Conservation (phyloP, 2,113 vertebrate species). For the Chaetura pelagica region DNA sequence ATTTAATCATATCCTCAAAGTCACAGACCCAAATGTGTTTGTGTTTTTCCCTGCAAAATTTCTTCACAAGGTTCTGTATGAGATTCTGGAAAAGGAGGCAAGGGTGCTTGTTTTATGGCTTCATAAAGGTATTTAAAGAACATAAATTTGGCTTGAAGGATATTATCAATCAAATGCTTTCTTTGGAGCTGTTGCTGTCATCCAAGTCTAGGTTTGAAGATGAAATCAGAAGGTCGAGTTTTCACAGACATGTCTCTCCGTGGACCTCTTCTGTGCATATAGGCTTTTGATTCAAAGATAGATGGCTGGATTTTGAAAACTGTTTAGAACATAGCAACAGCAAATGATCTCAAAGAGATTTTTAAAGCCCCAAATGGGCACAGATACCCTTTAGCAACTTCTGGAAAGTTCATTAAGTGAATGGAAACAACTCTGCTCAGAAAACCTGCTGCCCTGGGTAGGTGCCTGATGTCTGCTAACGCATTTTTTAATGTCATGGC, state of each 20-base stretch:
- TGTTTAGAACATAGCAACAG: background rate
- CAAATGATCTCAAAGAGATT: background rate
- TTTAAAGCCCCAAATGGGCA: background rate
- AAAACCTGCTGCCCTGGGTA: background rate
- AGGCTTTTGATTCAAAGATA: background rate
- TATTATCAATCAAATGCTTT: background rate
- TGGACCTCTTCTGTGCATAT: background rate
- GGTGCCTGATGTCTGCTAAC: background rate
- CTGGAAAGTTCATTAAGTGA: background rate
- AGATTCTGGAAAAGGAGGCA: conserved; percentile 44
- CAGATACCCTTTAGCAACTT: background rate
- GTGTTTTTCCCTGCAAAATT: conserved; percentile 25
- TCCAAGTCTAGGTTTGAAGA: background rate
- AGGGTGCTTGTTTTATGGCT: background rate
- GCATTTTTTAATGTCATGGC: background rate
- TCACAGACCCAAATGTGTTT: conserved; percentile 39
- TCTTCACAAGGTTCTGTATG: conserved; percentile 37
- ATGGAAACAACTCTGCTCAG: background rate
- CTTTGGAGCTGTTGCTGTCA: background rate
- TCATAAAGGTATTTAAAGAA: conserved; percentile 19
- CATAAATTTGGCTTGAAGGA: background rate
- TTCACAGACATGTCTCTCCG: background rate
- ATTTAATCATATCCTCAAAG: conserved; percentile 50
- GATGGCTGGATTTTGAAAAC: background rate
- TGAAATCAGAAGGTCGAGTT: background rate